These are phyloP conservation scores for Pyrocoelia pectoralis DNA, from an alignment of 2,888 invertebrate genomes.

Conservation along the genomic window DNA sequence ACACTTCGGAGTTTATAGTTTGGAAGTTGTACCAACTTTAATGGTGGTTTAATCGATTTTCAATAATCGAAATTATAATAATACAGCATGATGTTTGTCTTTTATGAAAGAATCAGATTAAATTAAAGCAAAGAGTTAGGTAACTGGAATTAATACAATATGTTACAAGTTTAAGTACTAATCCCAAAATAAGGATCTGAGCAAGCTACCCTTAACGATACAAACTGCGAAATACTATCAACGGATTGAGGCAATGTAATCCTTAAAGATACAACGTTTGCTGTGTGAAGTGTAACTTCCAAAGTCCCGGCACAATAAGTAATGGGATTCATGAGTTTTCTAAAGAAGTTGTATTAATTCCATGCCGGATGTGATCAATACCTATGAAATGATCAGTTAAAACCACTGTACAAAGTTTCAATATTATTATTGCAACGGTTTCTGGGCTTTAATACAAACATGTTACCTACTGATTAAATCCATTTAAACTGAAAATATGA, in stretches of 20 bases:
- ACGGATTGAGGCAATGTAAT: constrained; percentile 9
- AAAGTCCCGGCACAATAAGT: not conserved
- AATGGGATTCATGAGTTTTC: not conserved
- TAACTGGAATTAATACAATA: constrained; percentile 3
- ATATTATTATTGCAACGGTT: too few species aligned
- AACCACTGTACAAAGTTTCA: not conserved
- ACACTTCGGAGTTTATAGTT: constrained; percentile 8
- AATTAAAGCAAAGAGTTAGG: constrained; percentile 1
- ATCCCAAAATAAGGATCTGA: constrained; percentile 2
- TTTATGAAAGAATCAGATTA: not conserved
- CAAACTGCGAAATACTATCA: constrained; percentile 8
- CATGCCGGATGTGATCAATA: not conserved
- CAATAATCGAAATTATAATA: not conserved
- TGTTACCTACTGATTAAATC: too few species aligned
- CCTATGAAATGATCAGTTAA: not conserved
- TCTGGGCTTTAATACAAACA: too few species aligned
- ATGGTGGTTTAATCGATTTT: constrained; percentile 4
- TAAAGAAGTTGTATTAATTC: not conserved
- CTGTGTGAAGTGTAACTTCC: not conserved
- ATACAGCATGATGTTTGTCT: not conserved
- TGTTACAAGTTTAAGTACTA: constrained; percentile 8
- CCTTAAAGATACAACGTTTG: constrained; percentile 1
- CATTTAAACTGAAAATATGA: too few species aligned
- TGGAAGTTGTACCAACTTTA: constrained; percentile 1
- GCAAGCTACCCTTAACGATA: not conserved